A percentile compares a stretch with the other conserved stretches of the same genome.
phyloP scores from a whole-genome alignment of 2,113 vertebrate species.

The Atrichornis clamosus region DNA sequence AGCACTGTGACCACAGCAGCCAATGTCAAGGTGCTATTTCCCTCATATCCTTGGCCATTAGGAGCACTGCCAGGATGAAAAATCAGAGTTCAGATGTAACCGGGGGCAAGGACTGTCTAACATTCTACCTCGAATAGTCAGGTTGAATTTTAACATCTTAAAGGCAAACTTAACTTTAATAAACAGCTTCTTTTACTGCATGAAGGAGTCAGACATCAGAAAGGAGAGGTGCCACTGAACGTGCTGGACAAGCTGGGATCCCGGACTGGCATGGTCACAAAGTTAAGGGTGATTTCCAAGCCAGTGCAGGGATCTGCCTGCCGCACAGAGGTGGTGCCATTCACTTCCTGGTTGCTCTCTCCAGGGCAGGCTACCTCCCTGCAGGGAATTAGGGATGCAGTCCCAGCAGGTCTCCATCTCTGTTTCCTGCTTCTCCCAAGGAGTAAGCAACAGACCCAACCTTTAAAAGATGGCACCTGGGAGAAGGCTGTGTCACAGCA shows the following conservation, averaged over 20 bases:
- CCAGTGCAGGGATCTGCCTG: neutral
- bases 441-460: neutral
- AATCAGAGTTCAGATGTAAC: neutral
- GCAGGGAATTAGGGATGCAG: neutral
- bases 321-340: no score
- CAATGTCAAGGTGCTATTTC: neutral
- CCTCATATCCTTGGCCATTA: neutral
- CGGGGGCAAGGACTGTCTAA: neutral
- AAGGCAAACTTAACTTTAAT: neutral
- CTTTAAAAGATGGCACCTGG: neutral
- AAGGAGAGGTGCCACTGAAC: neutral
- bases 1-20: neutral
- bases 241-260: rapidly evolving
- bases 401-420: neutral
- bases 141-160: neutral
- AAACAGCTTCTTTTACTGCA: neutral
- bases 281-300: neutral
- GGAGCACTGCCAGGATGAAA: neutral
- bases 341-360: neutral
- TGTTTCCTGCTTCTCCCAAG: neutral
- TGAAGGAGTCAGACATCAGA: neutral
- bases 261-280: neutral
- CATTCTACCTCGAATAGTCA: neutral
- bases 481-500: neutral
- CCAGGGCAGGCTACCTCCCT: neutral